Evolutionary conservation across 2,888 invertebrate species (phyloP).

Genomic region (Agonum fuliginosum): DNA sequence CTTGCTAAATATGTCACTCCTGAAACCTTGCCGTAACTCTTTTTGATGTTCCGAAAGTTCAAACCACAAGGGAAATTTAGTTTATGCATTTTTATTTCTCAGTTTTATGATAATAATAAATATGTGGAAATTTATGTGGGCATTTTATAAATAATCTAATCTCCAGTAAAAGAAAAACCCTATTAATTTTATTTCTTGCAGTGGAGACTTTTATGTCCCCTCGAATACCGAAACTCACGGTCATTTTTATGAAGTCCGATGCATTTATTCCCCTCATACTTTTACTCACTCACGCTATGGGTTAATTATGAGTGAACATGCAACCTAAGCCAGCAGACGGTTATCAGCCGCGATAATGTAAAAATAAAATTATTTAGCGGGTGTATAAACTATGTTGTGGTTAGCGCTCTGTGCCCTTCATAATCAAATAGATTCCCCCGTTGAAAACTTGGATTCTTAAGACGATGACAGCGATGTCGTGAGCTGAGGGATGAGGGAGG

Average conservation of each 20-base stretch:
- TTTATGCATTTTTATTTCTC: constrained; percentile 25
- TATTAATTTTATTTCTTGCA: constrained; percentile 33
- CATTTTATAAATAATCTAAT: constrained; percentile 39
- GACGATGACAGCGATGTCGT: constrained; percentile 19
- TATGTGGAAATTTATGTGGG: constrained; percentile 36
- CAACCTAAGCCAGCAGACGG: constrained; percentile 39
- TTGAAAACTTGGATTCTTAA: constrained; percentile 32
- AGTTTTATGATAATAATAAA: constrained; percentile 39
- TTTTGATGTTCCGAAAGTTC: not conserved
- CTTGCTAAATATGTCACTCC: not conserved
- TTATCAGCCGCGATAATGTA: constrained; percentile 55
- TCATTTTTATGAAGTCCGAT: constrained; percentile 54
- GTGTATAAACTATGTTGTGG: constrained; percentile 38
- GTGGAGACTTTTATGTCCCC: constrained; percentile 25
- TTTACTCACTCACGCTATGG: constrained; percentile 37
- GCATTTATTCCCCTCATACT: constrained; percentile 2
- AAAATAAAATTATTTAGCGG: constrained; percentile 54
- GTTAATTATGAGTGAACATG: constrained; percentile 56
- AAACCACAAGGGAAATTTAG: not conserved
- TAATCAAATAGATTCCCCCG: constrained; percentile 52
- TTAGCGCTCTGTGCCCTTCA: constrained; percentile 53
- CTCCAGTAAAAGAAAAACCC: constrained; percentile 27
- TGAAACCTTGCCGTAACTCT: not conserved
- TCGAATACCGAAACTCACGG: constrained; percentile 35
- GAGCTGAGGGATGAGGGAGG: not conserved